Percentiles rank a stretch among this genome's conserved stretches.
Conservation (phyloP, 2,888 invertebrate species). For the Acanthacorydalis orientalis region DNA sequence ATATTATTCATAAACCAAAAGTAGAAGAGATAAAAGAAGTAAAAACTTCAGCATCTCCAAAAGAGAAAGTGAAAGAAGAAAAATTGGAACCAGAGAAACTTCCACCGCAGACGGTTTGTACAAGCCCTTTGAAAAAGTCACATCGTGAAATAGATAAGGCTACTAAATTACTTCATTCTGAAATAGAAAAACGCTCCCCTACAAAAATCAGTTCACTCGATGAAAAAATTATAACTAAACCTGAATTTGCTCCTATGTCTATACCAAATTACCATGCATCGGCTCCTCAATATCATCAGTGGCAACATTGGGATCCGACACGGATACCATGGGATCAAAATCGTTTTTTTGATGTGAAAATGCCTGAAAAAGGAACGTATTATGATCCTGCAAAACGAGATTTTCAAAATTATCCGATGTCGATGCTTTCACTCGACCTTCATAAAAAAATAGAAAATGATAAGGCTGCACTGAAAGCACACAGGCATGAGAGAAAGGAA, state of each 20-base stretch:
- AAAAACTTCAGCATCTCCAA: constrained; percentile 8
- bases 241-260: constrained; percentile 46
- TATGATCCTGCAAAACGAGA: constrained; percentile 33
- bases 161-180: not conserved
- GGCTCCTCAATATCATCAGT: constrained; percentile 45
- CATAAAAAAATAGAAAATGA: constrained; percentile 15
- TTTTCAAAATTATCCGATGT: constrained; percentile 21
- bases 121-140: constrained; percentile 1
- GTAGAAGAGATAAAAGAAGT: not conserved
- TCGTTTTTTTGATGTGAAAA: constrained; percentile 31
- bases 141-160: constrained; percentile 1
- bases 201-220: not conserved
- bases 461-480: constrained; percentile 14
- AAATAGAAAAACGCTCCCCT: constrained; percentile 1
- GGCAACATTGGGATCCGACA: constrained; percentile 37
- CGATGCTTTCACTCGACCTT: constrained; percentile 22
- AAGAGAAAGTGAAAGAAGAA: not conserved
- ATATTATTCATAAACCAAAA: no score
- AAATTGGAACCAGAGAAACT: not conserved
- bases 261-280: constrained; percentile 49
- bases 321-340: constrained; percentile 37
- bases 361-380: constrained; percentile 33
- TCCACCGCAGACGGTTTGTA: no score
- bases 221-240: constrained; percentile 34
- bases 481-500: constrained; percentile 19